Conservation (phyloP, 2,888 invertebrate genomes). For the Tipula helvola region DNA sequence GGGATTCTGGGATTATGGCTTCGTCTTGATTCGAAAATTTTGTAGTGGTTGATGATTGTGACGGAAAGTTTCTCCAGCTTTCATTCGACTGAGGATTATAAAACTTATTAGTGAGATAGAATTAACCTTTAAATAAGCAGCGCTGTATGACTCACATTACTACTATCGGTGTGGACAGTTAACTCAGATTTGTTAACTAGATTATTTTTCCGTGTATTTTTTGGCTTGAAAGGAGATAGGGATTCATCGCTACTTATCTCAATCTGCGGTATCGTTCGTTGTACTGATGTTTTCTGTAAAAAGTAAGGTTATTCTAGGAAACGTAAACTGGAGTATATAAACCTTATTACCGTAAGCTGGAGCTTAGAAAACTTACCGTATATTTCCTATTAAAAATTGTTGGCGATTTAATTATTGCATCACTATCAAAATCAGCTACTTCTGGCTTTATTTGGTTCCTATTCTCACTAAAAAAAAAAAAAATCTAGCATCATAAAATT, state of each 20-base stretch:
- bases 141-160: background rate
- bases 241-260: background rate
- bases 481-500: background rate
- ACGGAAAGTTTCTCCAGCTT: background rate
- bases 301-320: background rate
- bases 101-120: background rate
- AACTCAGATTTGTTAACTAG: background rate
- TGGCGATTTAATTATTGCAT: background rate
- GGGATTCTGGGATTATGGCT: background rate
- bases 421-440: background rate
- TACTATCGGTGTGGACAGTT: background rate
- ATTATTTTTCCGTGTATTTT: background rate
- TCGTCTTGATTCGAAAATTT: background rate
- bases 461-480: background rate
- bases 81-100: background rate
- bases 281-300: background rate
- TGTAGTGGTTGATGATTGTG: background rate
- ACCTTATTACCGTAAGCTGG: too few relatives aligned
- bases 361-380: background rate
- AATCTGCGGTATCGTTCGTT: background rate
- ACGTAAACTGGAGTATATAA: background rate
- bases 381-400: background rate
- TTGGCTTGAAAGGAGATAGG: background rate
- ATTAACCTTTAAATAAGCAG: background rate
- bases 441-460: background rate